Evolutionary conservation across 2,888 invertebrate genomes (phyloP).

Genomic region (Lasioglossum malachurum): DNA sequence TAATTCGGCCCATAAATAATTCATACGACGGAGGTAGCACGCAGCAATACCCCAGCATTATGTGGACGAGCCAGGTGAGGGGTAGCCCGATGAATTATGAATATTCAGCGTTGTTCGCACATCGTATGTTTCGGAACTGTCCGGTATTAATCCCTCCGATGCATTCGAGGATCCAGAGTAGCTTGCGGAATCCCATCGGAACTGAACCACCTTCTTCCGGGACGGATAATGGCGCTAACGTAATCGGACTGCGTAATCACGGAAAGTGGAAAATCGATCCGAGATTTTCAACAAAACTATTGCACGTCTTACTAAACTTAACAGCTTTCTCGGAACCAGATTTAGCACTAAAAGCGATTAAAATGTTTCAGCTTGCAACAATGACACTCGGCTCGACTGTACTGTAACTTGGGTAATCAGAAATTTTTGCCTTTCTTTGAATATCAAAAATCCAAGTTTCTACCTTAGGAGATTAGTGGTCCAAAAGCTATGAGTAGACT

Average conservation of each 20-base stretch:
- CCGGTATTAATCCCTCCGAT: slow-evolving; percentile 51
- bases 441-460: too few relatives aligned
- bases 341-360: too few relatives aligned
- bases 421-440: too few relatives aligned
- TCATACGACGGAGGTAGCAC: slow-evolving; percentile 72
- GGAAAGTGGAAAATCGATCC: background rate
- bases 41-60: slow-evolving; percentile 71
- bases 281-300: too few relatives aligned
- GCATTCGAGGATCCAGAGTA: slow-evolving; percentile 34
- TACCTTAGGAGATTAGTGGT: too few relatives aligned
- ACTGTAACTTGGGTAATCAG: too few relatives aligned
- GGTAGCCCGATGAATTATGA: slow-evolving; percentile 75
- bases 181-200: background rate
- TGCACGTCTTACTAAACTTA: too few relatives aligned
- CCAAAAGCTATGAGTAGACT: too few relatives aligned
- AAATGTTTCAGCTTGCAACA: too few relatives aligned
- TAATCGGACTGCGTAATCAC: background rate
- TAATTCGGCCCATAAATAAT: slow-evolving; percentile 79
- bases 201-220: background rate
- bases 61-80: slow-evolving; percentile 60
- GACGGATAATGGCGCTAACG: background rate
- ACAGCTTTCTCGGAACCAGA: too few relatives aligned
- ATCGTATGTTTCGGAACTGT: slow-evolving; percentile 70
- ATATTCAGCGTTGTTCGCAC: slow-evolving; percentile 80
- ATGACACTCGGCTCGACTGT: too few relatives aligned